Base-by-base conservation (phyloP, 2,113 vertebrate genomes). In the Dinomys branickii region DNA sequence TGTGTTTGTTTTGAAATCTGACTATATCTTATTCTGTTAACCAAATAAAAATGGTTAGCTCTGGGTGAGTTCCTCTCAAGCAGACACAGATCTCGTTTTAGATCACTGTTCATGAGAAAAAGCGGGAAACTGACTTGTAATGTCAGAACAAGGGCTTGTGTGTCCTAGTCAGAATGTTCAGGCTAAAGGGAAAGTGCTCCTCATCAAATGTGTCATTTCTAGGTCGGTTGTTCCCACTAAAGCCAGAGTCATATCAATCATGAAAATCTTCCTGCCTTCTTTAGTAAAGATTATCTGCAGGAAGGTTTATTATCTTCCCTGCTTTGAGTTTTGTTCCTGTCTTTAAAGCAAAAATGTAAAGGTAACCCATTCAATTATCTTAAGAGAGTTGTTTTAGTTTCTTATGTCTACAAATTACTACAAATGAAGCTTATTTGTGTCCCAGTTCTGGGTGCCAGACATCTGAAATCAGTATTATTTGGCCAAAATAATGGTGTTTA, bases 291-390 rank as follows among this genome's bases (percentile, higher is more conserved):
- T 88, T 54, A 22, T 24, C 24, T 33, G 16, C 7, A 69, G 50
- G 22, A 44, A 67, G 22, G 44, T 47, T 77, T 56, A 30, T 61
- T 69, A 33, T 28, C 24, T 19, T 83, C 47, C 13, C 7, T 14
- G 33, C 7, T 85, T 19, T 1, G 41, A 1, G 24, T 30, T 12
- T 58, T 0, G 3, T 5, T 9, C 5, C 5, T 50, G 4, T 67
- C 20, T 47, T 38, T 77, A 54, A 75, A 35, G 73, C 24, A 38
- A 75, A 75, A 81, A 47, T 44, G 50, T 38, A 24, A 83, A 30
- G 52, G 16, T 9, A 35, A 11, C 7, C 8, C 8, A 78, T 35
- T 6, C 9, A 35, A 1, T 69, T 12, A 38, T 63, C 12, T 67
- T 44, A 59, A 61, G n/a, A 85, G 67, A 30, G 0, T 8, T 10